Evolutionary conservation across 2,797 vertebrate species (phyloP), one percentile per base, ranked within the genome.

Genomic region (Arctocebus calabarensis): DNA sequence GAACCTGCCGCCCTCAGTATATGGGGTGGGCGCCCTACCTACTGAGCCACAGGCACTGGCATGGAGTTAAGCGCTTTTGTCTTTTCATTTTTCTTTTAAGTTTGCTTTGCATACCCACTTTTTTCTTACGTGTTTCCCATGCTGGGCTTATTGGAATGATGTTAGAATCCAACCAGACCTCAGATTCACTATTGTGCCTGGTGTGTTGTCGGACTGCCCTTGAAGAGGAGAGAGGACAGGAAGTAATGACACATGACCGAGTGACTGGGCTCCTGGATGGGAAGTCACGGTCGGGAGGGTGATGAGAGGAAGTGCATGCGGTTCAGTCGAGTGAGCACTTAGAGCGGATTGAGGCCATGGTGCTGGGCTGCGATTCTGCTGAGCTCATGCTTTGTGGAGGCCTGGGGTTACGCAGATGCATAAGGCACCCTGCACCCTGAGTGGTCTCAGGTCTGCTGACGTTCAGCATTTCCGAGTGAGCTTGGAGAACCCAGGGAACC

Each of bases 161-260:
- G n/a, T 90, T 81, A 78, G 84, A 81, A 25, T 71, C 48, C 48
- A 57, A 73, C 45, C 77, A 86, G n/a, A 66, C 57, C 45, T n/a
- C 74, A 81, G 52, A 29, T 12, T 32, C 0, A 78, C 64, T 57
- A 0, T 13, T 57, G 27, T 40, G 68, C 19, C 19, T 57, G 19
- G 20, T 37, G 16, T 57, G 10, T 74, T 82, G 78, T 88, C 88
- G 74, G 14, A 13, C 23, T 88, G 78, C 12, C 32, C 43, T 74
- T 77, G 45, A 52, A 64, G 89, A 40, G 71, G 55, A 92, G 23
- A 79, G 95, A 90, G 25, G 62, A 66, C 64, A 34, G 95, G 92
- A 95, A 95, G 59, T 82, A 45, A 9, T n/a, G 88, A 40, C 93
- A 61, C 25, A 22, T 64, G 94, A 88, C 20, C n/a, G n/a, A n/a